These are phyloP conservation scores for Deilephila porcellus DNA, from an alignment of 2,888 invertebrate species.

Conservation along the genomic window DNA sequence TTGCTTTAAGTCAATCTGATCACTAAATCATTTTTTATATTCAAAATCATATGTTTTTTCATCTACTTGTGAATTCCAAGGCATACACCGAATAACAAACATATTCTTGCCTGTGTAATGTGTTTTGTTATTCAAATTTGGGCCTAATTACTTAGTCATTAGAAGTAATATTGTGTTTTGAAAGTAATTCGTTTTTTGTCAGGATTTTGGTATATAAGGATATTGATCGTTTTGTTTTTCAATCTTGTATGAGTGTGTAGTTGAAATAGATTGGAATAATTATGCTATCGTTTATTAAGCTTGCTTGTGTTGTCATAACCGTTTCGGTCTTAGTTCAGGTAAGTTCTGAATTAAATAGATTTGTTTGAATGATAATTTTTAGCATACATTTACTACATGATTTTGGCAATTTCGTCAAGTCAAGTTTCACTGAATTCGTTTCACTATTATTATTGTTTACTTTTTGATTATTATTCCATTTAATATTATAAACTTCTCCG, in stretches of 20 bases:
- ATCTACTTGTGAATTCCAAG: background rate
- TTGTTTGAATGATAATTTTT: too few species aligned
- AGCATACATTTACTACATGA: too few species aligned
- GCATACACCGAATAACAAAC: background rate
- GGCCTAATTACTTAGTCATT: background rate
- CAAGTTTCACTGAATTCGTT: too few species aligned
- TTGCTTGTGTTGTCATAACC: background rate
- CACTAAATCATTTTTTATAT: background rate
- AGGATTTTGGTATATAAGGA: background rate
- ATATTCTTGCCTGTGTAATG: background rate
- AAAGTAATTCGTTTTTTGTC: background rate
- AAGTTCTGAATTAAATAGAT: background rate
- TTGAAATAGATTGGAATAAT: too few species aligned
- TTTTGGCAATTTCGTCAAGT: too few species aligned
- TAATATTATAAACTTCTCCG: too few species aligned
- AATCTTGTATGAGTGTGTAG: background rate
- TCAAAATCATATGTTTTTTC: background rate
- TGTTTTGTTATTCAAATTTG: background rate
- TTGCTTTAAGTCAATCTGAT: too few species aligned
- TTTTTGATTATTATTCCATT: too few species aligned
- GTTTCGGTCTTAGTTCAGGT: constrained; percentile 41
- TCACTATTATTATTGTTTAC: too few species aligned
- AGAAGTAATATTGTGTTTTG: background rate
- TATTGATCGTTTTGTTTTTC: background rate
- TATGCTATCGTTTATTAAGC: background rate